Conservation (phyloP, 2,888 invertebrate genomes). For the Vandiemenella viatica region DNA sequence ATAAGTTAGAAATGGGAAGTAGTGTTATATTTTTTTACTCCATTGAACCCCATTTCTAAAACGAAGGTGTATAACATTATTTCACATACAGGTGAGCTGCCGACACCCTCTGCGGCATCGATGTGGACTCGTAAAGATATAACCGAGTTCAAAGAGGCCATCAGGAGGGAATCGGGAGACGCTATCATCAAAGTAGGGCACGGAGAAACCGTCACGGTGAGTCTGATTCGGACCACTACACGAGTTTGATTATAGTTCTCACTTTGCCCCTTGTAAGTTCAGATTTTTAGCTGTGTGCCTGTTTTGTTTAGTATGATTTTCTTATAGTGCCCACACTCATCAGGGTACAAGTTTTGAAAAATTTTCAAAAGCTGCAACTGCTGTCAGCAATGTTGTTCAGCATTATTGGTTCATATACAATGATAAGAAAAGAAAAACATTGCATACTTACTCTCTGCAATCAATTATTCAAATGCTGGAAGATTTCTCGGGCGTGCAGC, state of each 20-base stretch:
- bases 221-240: conserved; percentile 15
- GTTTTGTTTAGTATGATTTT: not conserved
- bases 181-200: conserved; percentile 87
- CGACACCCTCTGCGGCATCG: conserved; percentile 55
- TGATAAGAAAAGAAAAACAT: too few relatives aligned
- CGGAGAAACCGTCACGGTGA: conserved; percentile 89
- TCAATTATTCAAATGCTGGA: too few relatives aligned
- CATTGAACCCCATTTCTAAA: not conserved
- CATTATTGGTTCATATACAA: too few relatives aligned
- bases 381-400: too few relatives aligned
- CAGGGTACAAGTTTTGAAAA: too few relatives aligned
- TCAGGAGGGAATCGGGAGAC: conserved; percentile 64
- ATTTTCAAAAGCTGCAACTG: too few relatives aligned
- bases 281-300: too few relatives aligned
- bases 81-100: conserved; percentile 27
- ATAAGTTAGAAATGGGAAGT: not conserved
- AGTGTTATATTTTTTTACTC: not conserved
- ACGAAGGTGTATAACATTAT: not conserved
- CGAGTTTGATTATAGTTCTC: too few relatives aligned
- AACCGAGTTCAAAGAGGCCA: conserved; percentile 76
- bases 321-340: too few relatives aligned
- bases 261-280: too few relatives aligned
- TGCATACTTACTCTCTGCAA: too few relatives aligned
- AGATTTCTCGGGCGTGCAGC: too few relatives aligned
- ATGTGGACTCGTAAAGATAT: conserved; percentile 95